Evolutionary conservation across 2,888 invertebrate species (phyloP).

Genomic region (Drosophila neotestacea): DNA sequence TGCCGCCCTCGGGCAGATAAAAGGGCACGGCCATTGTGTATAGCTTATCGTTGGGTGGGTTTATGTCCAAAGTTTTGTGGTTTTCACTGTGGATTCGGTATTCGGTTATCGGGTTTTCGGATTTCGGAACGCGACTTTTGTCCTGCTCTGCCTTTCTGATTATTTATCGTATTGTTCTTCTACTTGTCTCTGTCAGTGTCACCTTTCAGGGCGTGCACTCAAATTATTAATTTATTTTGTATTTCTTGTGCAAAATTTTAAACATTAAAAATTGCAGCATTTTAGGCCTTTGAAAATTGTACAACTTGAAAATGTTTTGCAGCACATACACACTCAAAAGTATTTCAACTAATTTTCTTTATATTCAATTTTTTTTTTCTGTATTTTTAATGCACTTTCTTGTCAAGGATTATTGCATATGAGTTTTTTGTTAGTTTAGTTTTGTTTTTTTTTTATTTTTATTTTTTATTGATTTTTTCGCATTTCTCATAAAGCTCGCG

Average conservation of each 20-base stretch:
- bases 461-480: constrained; percentile 48
- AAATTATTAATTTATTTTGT: constrained; percentile 75
- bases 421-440: constrained; percentile 17
- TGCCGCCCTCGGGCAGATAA: constrained; percentile 84
- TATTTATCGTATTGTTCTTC: neutral
- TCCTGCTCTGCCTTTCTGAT: constrained; percentile 33
- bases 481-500: constrained; percentile 68
- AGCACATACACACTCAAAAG: constrained; percentile 51
- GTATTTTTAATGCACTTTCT: constrained; percentile 16
- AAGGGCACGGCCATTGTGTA: constrained; percentile 85
- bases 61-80: constrained; percentile 28
- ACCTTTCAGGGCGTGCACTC: constrained; percentile 58
- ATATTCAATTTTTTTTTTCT: constrained; percentile 22
- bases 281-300: constrained; percentile 36
- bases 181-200: constrained; percentile 35
- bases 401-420: neutral
- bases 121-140: constrained; percentile 8
- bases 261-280: constrained; percentile 73
- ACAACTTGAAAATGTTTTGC: constrained; percentile 30
- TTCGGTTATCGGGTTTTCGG: constrained; percentile 2
- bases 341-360: constrained; percentile 29
- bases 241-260: constrained; percentile 76
- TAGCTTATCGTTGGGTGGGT: constrained; percentile 26
- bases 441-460: neutral
- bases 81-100: constrained; percentile 2